phyloP scores from a whole-genome alignment of 2,113 vertebrate genomes.

The Corythoichthys intestinalis region DNA sequence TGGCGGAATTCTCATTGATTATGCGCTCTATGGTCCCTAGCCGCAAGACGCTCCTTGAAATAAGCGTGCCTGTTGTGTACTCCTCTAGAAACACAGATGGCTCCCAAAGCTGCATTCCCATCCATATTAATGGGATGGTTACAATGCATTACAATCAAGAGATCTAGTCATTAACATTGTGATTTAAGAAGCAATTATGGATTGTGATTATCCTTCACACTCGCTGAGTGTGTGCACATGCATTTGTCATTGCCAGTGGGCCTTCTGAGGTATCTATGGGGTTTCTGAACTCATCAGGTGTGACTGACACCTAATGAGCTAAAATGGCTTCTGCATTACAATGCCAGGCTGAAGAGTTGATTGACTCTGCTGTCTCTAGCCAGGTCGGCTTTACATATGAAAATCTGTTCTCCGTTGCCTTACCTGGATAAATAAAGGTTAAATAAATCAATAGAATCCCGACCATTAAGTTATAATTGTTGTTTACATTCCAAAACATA shows the following conservation, averaged over 20 bases:
- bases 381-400: no score
- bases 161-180: conserved; percentile 72
- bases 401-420: no score
- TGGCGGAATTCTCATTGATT: conserved; percentile 55
- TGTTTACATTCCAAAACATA: no score
- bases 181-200: conserved; percentile 77
- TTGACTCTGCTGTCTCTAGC: no score
- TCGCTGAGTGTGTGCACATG: conserved; percentile 23
- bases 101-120: conserved; percentile 57
- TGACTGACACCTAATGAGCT: conserved; percentile 68
- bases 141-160: conserved; percentile 69
- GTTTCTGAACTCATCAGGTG: conserved; percentile 46
- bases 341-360: conserved; percentile 21
- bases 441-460: no score
- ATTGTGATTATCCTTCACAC: conserved; percentile 65
- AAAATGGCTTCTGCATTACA: conserved; percentile 55
- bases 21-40: conserved; percentile 41
- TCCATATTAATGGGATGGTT: conserved; percentile 75
- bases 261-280: conserved; percentile 50
- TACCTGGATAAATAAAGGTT: no score
- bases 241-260: conserved; percentile 36
- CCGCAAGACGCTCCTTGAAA: conserved; percentile 63
- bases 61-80: conserved; percentile 43
- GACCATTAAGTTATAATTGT: no score
- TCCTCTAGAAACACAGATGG: conserved; percentile 67